Evolutionary conservation across 2,888 invertebrate species (phyloP), one percentile per base, ranked within the genome.

Genomic region (Crioceris asparagi): DNA sequence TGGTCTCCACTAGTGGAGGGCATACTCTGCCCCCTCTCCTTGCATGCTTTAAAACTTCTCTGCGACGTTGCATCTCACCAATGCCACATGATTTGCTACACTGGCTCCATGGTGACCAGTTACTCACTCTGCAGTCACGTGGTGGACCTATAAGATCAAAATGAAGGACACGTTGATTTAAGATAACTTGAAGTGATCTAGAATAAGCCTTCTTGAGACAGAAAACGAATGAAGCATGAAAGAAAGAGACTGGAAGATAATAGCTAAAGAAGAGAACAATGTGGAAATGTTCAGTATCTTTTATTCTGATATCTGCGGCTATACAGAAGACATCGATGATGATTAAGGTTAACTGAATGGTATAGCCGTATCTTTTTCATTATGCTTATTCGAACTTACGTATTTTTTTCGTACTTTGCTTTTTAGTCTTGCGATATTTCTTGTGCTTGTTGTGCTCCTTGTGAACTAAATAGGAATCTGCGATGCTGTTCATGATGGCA

Each of bases 51-150:
- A 82, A 65, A 38, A 92, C 77, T 51, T 79, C 76, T 44, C 91
- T 74, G 49, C 78, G 78, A 52, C 92, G 77, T 61, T 80, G 72
- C 64, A 84, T 85, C 56, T 87, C 84, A 16, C 93, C 92, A 43
- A 91, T 88, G 46, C 90, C 90, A 59, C 92, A 90, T 35, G 83
- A 80, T 57, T 83, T 82, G 65, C 82, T 85, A 69, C 93, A 93
- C 6, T 77, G 69, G 55, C 83, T 81, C 91, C 88, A 91, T 38
- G 79, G 77, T 17, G 83, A 81, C 91, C 88, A 91, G 48, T 80
- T 79, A 45, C 82, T 76, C 35, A 90, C 83, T 51, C 83, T 78
- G 66, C 91, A 91, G 65, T 88, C 85, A 51, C 83, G 71, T 36
- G 83, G 75, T 57, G 74, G 66, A 54, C 72, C 73, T 69, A 61